phyloP scores from a whole-genome alignment of 2,113 vertebrate species.

The Pionites leucogaster region DNA sequence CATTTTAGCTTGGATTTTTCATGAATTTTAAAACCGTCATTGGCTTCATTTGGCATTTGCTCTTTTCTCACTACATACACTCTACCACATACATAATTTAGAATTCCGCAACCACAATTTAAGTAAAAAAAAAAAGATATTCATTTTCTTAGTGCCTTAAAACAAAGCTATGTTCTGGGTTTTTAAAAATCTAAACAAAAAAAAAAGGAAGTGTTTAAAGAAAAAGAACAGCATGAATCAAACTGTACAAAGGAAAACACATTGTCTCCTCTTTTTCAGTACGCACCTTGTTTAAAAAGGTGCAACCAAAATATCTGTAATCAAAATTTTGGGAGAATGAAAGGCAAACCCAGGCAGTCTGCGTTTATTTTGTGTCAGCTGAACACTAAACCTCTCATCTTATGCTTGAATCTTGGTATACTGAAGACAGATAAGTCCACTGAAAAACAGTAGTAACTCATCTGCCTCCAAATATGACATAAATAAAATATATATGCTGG shows the following conservation, averaged over 20 bases:
- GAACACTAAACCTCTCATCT: neutral
- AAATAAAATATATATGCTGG: neutral
- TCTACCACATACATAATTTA: conserved; percentile 61
- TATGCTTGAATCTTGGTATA: neutral
- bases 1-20: conserved; percentile 67
- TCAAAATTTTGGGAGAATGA: neutral
- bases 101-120: conserved; percentile 53
- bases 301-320: neutral
- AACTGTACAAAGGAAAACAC: neutral
- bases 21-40: conserved; percentile 67
- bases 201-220: neutral
- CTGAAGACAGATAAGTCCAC: neutral
- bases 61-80: conserved; percentile 62
- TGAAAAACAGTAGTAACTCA: neutral
- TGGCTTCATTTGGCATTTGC: conserved; percentile 67
- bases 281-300: neutral
- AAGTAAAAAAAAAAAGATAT: neutral
- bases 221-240: neutral
- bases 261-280: neutral
- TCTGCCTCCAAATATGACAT: neutral
- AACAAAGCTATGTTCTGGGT: neutral
- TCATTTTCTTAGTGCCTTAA: conserved; percentile 1
- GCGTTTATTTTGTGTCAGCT: neutral
- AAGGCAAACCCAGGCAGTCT: neutral
- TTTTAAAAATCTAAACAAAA: neutral